Evolutionary conservation across 2,888 invertebrate species (phyloP).

Genomic region (Sinhomidia bicolor): DNA sequence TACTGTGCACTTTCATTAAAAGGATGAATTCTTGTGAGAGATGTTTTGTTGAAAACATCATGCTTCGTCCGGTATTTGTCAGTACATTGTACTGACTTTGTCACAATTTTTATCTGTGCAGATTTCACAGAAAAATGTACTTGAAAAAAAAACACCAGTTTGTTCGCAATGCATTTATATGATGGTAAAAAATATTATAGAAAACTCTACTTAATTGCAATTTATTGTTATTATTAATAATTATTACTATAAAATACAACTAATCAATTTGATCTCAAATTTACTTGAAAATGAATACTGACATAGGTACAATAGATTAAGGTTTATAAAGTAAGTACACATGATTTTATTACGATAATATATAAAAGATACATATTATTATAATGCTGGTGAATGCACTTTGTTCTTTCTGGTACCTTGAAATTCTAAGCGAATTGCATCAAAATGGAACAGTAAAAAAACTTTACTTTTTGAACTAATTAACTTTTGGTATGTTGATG

Average conservation of each 20-base stretch:
- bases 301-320: conserved; percentile 20
- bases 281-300: conserved; percentile 52
- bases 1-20: no score
- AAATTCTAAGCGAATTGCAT: conserved; percentile 15
- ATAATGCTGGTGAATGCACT: not conserved
- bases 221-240: no score
- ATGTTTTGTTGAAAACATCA: no score
- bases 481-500: not conserved
- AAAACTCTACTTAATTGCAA: not conserved
- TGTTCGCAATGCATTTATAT: conserved; percentile 36
- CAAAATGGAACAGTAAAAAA: not conserved
- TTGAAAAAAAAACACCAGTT: conserved; percentile 47
- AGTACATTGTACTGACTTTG: no score
- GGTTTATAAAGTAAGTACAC: not conserved
- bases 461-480: not conserved
- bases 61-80: no score
- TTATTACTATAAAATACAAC: not conserved
- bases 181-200: conserved; percentile 35
- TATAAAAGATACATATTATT: not conserved
- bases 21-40: no score
- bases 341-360: not conserved
- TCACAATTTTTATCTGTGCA: not conserved
- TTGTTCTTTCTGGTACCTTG: conserved; percentile 34
- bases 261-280: conserved; percentile 67
- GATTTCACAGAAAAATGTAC: conserved; percentile 15